Evolutionary conservation across 64 coral and sea anemone species (phyloP).

Genomic region (Platygyra sinensis): DNA sequence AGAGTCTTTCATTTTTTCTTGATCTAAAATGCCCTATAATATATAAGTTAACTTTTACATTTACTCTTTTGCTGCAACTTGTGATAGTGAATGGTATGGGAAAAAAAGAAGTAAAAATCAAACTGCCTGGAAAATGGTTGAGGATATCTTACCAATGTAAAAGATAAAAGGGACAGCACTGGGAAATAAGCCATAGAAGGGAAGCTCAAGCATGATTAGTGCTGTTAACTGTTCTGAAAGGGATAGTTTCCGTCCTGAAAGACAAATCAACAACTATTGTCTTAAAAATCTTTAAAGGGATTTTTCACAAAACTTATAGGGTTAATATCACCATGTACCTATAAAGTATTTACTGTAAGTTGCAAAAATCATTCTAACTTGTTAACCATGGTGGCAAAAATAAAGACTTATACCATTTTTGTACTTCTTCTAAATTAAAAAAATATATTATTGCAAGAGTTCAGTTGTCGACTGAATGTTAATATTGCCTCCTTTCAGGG

Average conservation of each 20-base stretch:
- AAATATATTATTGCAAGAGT: too few species aligned
- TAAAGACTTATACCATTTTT: too few species aligned
- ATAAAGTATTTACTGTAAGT: not conserved
- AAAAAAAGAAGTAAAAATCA: not conserved
- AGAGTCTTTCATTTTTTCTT: too few species aligned
- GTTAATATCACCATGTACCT: not conserved
- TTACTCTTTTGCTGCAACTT: too few species aligned
- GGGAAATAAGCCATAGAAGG: constrained; percentile 46
- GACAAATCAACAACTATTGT: not conserved
- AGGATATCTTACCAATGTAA: constrained; percentile 46
- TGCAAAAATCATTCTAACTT: too few species aligned
- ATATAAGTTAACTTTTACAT: too few species aligned
- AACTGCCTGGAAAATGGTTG: not conserved
- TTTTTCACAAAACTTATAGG: not conserved
- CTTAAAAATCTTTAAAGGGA: not conserved
- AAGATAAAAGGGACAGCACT: constrained; percentile 50
- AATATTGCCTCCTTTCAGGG: too few species aligned
- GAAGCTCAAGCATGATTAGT: constrained; percentile 30
- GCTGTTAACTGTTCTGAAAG: constrained; percentile 54
- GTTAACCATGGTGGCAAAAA: too few species aligned
- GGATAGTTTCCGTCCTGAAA: constrained; percentile 41
- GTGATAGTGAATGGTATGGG: too few species aligned
- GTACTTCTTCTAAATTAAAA: too few species aligned
- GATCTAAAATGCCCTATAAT: too few species aligned
- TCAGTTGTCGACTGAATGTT: too few species aligned